A percentile compares a stretch with the other conserved stretches of the same genome.
Evolutionary conservation across 2,888 invertebrate genomes (phyloP).

Genomic region (Dicyrtomina minuta): DNA sequence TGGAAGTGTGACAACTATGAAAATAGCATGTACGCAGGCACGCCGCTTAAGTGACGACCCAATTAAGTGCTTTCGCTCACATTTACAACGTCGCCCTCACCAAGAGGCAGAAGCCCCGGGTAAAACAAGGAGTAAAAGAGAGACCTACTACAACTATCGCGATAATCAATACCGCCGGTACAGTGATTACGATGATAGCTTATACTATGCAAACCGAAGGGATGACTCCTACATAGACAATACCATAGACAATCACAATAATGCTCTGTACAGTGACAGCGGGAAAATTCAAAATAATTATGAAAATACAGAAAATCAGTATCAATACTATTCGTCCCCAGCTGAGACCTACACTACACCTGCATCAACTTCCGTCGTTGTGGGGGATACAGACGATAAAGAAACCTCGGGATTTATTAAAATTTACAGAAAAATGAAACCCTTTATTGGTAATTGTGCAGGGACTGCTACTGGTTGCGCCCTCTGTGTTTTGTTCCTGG

Average conservation of each 20-base stretch:
- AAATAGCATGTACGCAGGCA: conserved; percentile 48
- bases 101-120: too few relatives aligned
- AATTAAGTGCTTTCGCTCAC: conserved; percentile 46
- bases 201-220: too few relatives aligned
- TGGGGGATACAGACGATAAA: too few relatives aligned
- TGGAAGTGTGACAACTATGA: conserved; percentile 32
- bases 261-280: too few relatives aligned
- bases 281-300: too few relatives aligned
- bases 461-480: conserved; percentile 51
- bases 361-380: too few relatives aligned
- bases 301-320: too few relatives aligned
- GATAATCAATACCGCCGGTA: neutral
- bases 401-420: conserved; percentile 49
- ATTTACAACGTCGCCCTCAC: conserved; percentile 33
- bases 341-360: conserved; percentile 28
- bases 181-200: too few relatives aligned
- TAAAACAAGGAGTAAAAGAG: conserved; percentile 7
- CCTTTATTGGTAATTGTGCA: conserved; percentile 51
- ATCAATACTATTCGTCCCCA: too few relatives aligned
- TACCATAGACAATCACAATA: too few relatives aligned
- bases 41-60: conserved; percentile 38
- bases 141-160: conserved; percentile 1
- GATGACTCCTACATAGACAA: neutral
- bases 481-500: conserved; percentile 50
- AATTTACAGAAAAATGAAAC: conserved; percentile 50